phyloP scores from a whole-genome alignment of 2,888 invertebrate genomes.

The Argynnis bischoffii region DNA sequence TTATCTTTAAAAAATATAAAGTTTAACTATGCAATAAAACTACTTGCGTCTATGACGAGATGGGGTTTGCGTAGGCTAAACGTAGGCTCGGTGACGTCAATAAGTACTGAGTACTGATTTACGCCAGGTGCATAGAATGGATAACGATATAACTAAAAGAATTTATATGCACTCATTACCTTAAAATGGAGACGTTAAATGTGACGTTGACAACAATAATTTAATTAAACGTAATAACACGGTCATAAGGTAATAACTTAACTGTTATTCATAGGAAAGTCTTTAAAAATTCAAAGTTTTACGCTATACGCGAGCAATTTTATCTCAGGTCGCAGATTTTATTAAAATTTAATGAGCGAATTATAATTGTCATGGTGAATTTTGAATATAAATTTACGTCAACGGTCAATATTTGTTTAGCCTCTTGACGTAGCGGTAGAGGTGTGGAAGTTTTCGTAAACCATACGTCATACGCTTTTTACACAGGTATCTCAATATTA shows the following conservation, averaged over 20 bases:
- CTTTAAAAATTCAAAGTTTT: background rate
- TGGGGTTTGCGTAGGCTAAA: constrained; percentile 32
- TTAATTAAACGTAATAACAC: background rate
- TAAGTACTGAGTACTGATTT: constrained; percentile 12
- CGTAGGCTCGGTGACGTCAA: constrained; percentile 37
- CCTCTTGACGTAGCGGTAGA: constrained; percentile 62
- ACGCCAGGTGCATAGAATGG: background rate
- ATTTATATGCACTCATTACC: constrained; percentile 4
- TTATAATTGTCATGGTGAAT: constrained; percentile 38
- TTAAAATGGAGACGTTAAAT: constrained; percentile 1
- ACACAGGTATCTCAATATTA: constrained; percentile 21
- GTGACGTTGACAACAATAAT: constrained; percentile 8
- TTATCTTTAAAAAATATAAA: constrained; percentile 9
- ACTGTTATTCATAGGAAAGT: constrained; percentile 13
- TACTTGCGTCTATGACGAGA: constrained; percentile 18
- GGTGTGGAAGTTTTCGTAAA: constrained; percentile 72
- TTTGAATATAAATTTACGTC: constrained; percentile 53
- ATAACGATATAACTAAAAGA: constrained; percentile 4
- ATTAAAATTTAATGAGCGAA: constrained; percentile 49
- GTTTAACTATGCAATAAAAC: constrained; percentile 16
- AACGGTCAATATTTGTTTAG: constrained; percentile 63
- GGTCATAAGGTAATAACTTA: background rate
- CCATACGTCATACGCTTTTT: constrained; percentile 55
- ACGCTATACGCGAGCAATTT: constrained; percentile 3
- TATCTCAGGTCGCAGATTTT: constrained; percentile 43